Evolutionary conservation across 2,113 vertebrate genomes (phyloP), one percentile per base, ranked within the genome.

Genomic region (Pangasianodon gigas): DNA sequence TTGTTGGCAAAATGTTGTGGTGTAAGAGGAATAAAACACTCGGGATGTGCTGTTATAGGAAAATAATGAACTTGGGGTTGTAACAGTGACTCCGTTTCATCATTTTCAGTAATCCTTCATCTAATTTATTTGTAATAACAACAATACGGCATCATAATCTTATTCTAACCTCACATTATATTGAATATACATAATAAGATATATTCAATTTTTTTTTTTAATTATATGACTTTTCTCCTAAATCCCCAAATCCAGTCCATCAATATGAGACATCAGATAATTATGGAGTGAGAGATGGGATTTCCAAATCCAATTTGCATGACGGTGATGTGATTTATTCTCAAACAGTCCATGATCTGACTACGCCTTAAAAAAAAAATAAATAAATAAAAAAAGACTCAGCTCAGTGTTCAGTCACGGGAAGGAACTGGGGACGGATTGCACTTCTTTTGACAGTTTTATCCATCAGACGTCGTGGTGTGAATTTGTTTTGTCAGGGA

Each of bases 401-500:
- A 52, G 89, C 90, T 56, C 90, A 92, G 80, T 88, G 91, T 90
- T 82, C 52, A 77, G 29, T 67, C 44, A 48, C 8, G 6, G 41
- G 52, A 46, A 54, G 46, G 92, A 94, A 87, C 88, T 82, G 91
- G 93, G 91, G 93, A 89, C 91, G 88, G 93, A 92, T 93, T 87
- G 93, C 86, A 94, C 71, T 58, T 93, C 93, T 95, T 95, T 92
- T 91, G 90, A 94, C 92, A 91, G 91, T 94, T 96, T 89, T 94
- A 91, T 96, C 95, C 93, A 91, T 92, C 86, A 94, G 90, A 80
- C 91, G 92, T 90, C 93, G 93, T 95, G 93, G 96, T 93, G 93
- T 93, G 86, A 93, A 94, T 96, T 96, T 94, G 93, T 94, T 95
- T 94, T 94, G 94, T 94, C 93, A 95, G 91, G 91, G 93, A 94